Base-by-base conservation (phyloP, 2,113 vertebrate species). In the Lathamus discolor region DNA sequence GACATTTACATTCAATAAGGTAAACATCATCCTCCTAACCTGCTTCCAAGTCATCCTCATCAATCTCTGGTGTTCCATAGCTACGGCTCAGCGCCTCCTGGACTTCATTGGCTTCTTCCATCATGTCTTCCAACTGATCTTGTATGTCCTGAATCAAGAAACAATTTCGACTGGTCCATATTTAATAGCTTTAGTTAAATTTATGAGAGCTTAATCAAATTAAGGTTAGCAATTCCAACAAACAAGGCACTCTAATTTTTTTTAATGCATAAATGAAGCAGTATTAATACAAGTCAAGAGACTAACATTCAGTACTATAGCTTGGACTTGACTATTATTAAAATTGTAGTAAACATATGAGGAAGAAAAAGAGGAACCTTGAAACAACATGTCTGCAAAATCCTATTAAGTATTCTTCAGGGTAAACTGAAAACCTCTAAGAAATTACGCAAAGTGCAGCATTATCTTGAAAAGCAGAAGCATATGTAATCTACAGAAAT, bases 101-200 rank as follows among this genome's bases (percentile, higher is more conserved):
- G 75, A 99, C 99, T 61, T 99, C 99, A 61, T 97, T 99, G 70
- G 99, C 99, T 64, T 99, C 99, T 96, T 99, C 99, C 99, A 99
- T 99, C 99, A 99, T 99, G 97, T 99, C 99, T 92, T 99, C 99
- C 92, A 99, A 95, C 86, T 99, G 98, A 90, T 99, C 99, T 97
- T 99, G 99, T 79, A 99, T 95, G 84, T 99, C 98, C 99, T 99
- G 95, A 14, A 95, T 44, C 83, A 92, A 84, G 17, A 90, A 83
- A 64, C 4, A 41, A 48, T 83, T 95, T 74, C 9, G 61, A 7
- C 4, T 75, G 17, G 11, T 88, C 24, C 10, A 7, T 24, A 79
- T 48, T 55, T 61, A 85, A 48, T 17, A 63, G 35, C 44, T 61
- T 41, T 28, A 86, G 33, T 66, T 64, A 62, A 39, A 64, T 39